A percentile compares a stretch with the other conserved stretches of the same genome.
Evolutionary conservation across 2,113 vertebrate species (phyloP).

Genomic region (Chionis minor): DNA sequence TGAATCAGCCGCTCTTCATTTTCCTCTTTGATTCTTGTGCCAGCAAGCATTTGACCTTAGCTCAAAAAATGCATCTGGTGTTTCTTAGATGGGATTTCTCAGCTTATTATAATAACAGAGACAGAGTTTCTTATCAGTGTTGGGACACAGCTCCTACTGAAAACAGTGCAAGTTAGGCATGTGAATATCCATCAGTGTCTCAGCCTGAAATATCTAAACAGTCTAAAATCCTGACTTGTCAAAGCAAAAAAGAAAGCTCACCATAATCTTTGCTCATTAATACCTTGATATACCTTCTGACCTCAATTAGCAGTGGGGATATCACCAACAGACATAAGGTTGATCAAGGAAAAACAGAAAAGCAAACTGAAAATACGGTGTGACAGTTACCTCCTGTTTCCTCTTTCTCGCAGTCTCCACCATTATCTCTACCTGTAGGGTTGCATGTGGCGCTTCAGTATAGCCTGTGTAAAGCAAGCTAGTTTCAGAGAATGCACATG

Average conservation of each 20-base stretch:
- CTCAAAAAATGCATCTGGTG: background rate
- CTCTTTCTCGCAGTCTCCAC: background rate
- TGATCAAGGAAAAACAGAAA: background rate
- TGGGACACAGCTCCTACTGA: background rate
- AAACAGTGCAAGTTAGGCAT: background rate
- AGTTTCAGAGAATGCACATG: background rate
- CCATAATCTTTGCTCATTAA: background rate
- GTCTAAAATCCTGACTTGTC: background rate
- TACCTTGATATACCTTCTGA: background rate
- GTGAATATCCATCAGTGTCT: background rate
- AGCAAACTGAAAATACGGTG: background rate
- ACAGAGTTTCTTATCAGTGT: background rate
- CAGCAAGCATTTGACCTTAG: conserved; percentile 9
- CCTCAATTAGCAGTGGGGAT: background rate
- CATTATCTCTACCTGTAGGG: background rate
- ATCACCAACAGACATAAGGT: background rate
- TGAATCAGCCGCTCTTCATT: conserved; percentile 16
- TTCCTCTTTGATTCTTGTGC: conserved; percentile 7
- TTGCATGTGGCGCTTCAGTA: background rate
- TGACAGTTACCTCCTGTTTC: background rate
- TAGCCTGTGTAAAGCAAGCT: background rate
- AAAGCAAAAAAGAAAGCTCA: background rate
- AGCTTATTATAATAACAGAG: background rate
- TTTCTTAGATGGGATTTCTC: conserved; percentile 6
- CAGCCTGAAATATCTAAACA: background rate